phyloP scores from a whole-genome alignment of 2,113 vertebrate genomes.

The Amazona vittata region DNA sequence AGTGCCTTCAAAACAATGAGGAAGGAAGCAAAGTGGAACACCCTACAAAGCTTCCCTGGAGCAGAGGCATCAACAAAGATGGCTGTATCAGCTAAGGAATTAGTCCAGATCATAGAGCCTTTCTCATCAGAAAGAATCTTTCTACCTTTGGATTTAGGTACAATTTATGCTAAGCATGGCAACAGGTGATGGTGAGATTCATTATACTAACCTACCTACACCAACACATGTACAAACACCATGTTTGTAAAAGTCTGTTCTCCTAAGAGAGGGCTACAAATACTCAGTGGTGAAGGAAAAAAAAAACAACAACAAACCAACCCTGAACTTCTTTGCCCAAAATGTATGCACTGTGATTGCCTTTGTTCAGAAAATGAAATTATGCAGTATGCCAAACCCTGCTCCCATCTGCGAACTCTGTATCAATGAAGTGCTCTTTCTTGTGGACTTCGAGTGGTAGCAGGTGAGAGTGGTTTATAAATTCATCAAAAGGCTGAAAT shows the following conservation, averaged over 20 bases:
- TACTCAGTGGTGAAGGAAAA: not conserved
- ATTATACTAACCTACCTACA: not conserved
- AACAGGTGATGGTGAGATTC: not conserved
- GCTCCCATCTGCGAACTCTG: not conserved
- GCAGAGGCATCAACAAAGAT: not conserved
- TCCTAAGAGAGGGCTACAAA: not conserved
- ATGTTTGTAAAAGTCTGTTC: not conserved
- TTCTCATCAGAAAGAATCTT: not conserved
- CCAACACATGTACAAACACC: not conserved
- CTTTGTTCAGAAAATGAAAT: not conserved
- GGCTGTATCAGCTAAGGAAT: not conserved
- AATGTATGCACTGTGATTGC: accelerated
- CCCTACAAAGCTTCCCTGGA: not conserved
- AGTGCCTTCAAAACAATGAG: not conserved
- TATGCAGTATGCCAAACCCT: not conserved
- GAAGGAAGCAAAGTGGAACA: not conserved
- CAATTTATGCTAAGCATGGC: not conserved
- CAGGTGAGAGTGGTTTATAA: slow-evolving; percentile 28
- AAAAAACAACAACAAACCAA: not conserved
- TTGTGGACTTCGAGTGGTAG: slow-evolving; percentile 7
- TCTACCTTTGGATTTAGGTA: not conserved
- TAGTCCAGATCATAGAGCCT: not conserved
- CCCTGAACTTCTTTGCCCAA: not conserved
- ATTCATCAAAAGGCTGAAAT: slow-evolving; percentile 27
- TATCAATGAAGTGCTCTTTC: not conserved